Conservation (phyloP, 2,888 invertebrate genomes). For the Philhelius pedissequus region DNA sequence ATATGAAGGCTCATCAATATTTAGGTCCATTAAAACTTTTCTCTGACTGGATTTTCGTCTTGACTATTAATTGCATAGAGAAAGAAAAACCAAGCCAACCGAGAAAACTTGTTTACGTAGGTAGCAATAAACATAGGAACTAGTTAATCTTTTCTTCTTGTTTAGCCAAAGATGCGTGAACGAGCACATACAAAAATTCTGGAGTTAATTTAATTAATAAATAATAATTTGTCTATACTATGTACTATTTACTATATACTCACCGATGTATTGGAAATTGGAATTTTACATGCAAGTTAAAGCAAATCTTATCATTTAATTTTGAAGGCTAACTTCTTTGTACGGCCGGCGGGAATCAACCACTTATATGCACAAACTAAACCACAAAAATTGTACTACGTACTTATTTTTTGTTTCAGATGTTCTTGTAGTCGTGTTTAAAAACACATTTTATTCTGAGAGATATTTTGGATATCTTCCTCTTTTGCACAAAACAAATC, state of each 20-base stretch:
- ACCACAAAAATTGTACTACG: not conserved
- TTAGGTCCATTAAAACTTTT: not conserved
- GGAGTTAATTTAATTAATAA: too few relatives aligned
- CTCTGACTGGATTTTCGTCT: not conserved
- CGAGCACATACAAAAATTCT: not conserved
- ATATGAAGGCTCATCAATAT: not conserved
- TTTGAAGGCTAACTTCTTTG: not conserved
- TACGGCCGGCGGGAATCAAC: not conserved
- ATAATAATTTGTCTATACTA: too few relatives aligned
- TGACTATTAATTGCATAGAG: not conserved
- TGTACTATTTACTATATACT: not conserved
- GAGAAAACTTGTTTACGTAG: not conserved
- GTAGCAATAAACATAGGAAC: not conserved
- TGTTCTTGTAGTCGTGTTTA: constrained; percentile 29
- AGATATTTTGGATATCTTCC: not conserved
- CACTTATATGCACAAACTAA: not conserved
- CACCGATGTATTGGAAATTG: not conserved
- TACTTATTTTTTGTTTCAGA: not conserved
- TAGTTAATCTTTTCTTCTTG: not conserved
- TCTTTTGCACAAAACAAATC: not conserved
- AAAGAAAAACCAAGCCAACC: not conserved
- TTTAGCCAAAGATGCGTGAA: not conserved
- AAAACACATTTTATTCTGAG: not conserved
- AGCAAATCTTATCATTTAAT: constrained; percentile 18
- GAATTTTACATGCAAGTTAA: not conserved